Base-by-base conservation (phyloP, 1,140 invertebrate genomes). In the Papilio glaucus region DNA sequence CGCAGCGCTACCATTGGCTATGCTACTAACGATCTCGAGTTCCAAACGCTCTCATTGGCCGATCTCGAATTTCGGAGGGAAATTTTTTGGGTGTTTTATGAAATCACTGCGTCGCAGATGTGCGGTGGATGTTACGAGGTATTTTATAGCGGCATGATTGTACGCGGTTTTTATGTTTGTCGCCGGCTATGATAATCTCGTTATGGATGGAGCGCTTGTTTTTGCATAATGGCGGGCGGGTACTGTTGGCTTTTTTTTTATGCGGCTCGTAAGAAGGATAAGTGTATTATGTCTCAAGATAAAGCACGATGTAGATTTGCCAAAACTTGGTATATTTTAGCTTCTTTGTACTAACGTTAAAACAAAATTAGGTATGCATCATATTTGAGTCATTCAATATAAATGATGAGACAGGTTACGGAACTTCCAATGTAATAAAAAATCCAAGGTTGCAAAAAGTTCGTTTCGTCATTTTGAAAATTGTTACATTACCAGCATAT, bases 61-160 rank as follows among this genome's bases (percentile, higher is more conserved):
- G 73, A 63, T 71, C 77, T 70, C 86, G 83, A 85, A 29, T 33
- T 33, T 88, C 81, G 85, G 86, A 86, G 86, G 87, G 86, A 89
- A 78, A 86, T 86, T 89, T 91, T 91, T 90, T 80, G 86, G 87
- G 84, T 85, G 84, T 84, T 85, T 87, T 86, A 88, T 88, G 82
- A 86, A 85, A 87, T 86, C 88, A 86, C 86, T 78, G 74, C 71
- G 77, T 75, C 83, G 83, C 84, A 88, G 88, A 87, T 86, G 85
- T 81, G 83, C 83, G 76, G 74, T 76, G 75, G 76, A 76, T 53
- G 74, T 82, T 82, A 81, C 83, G 76, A 81, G 79, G 84, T 89
- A 85, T 81, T 87, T 87, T 90, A 87, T 86, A 81, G 83, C 78
- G 77, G 73, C 71, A 86, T 81, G 79, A 83, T 85, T 85, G 73